Conservation (phyloP, 2,113 vertebrate genomes). For the Oncorhynchus keta region DNA sequence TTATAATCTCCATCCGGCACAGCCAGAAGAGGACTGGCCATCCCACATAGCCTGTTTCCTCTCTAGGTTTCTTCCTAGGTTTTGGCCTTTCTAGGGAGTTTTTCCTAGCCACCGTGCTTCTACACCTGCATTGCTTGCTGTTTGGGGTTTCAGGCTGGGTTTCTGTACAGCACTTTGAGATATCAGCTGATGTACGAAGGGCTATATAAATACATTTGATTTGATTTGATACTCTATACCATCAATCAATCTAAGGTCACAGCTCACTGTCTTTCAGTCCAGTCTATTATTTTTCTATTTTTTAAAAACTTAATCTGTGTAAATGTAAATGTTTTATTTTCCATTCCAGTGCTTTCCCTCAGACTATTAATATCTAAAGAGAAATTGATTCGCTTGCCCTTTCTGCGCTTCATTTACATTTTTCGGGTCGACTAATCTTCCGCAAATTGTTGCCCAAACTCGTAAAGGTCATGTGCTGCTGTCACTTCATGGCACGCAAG, state of each 20-base stretch:
- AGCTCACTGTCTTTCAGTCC: neutral
- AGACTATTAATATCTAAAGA: slow-evolving; percentile 47
- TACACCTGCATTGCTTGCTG: no score
- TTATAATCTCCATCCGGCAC: no score
- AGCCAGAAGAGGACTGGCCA: no score
- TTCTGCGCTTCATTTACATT: slow-evolving; percentile 67
- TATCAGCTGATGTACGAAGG: no score
- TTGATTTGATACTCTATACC: neutral
- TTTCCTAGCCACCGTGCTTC: no score
- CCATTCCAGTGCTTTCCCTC: slow-evolving; percentile 30
- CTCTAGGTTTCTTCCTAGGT: no score
- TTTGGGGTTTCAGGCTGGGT: no score
- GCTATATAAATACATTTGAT: no score
- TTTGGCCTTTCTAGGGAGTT: no score
- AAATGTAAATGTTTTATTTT: slow-evolving; percentile 45
- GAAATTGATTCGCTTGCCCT: slow-evolving; percentile 68
- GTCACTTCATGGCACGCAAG: slow-evolving; percentile 50
- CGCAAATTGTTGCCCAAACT: slow-evolving; percentile 62
- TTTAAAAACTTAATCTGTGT: slow-evolving; percentile 25
- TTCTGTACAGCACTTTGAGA: no score
- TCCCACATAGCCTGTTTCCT: no score
- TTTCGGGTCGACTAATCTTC: slow-evolving; percentile 59
- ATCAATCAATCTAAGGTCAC: slow-evolving; percentile 48
- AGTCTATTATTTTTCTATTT: slow-evolving; percentile 1
- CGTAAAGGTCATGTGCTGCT: slow-evolving; percentile 65